phyloP scores from a whole-genome alignment of 2,113 vertebrate species.

The Ptilorrhoa leucosticta region DNA sequence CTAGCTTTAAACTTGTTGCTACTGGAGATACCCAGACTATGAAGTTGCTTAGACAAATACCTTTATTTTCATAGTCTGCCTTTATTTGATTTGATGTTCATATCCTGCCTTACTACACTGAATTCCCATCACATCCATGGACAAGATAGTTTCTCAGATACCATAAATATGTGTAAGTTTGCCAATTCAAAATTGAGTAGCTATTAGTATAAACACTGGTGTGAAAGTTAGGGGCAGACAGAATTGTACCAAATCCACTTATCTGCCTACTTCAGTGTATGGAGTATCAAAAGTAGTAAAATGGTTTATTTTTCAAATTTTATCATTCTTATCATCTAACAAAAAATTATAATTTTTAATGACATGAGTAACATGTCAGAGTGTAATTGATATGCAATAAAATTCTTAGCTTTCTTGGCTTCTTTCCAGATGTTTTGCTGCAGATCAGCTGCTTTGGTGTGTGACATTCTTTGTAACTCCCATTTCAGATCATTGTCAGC shows the following conservation, averaged over 20 bases:
- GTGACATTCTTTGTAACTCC: neutral
- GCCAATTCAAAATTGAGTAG: neutral
- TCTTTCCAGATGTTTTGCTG: neutral
- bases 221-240: neutral
- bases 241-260: neutral
- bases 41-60: neutral
- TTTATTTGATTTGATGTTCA: neutral
- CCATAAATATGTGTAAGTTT: neutral
- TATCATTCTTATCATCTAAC: neutral
- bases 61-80: neutral
- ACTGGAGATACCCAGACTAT: neutral
- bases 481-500: neutral
- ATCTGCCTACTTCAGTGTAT: neutral
- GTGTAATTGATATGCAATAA: neutral
- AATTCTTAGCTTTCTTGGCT: neutral
- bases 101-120: neutral
- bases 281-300: neutral
- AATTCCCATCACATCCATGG: neutral
- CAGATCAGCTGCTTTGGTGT: neutral
- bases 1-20: neutral
- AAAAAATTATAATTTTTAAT: neutral
- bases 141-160: neutral
- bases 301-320: neutral
- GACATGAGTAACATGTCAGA: neutral
- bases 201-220: neutral